Base-by-base conservation (phyloP, 2,888 invertebrate genomes). In the Tipula lateralis region DNA sequence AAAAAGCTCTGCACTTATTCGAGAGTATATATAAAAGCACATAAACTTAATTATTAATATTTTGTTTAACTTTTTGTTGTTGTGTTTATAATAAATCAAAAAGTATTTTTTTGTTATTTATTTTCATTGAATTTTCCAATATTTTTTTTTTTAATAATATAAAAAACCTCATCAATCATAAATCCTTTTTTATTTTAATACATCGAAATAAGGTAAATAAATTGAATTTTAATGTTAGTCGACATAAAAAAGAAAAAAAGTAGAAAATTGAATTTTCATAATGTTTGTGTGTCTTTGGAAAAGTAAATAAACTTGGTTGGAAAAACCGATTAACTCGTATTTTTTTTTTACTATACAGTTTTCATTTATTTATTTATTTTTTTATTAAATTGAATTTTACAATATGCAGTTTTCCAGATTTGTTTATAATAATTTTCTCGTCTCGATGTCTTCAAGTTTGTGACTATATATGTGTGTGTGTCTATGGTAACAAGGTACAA, bases 211-310 rank as follows among this genome's bases (percentile, higher is more conserved):
- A 66, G 66, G 66, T 66, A 66, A 66, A 66, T 66, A 66, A 66
- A 66, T 66, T 66, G 66, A 66, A 66, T 66, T 66, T 66, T 66
- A 66, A 66, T 66, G 66, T 66, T 66, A 66, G 66, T 19, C 24
- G 24, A 24, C 66, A 66, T n/a, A 66, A 24, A 66, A 66, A 66
- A 66, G 1, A 66, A 24, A 24, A 66, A 66, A 66, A 66, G 24
- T 66, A 66, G 66, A 66, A 66, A 66, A 66, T 66, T 66, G 66
- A 66, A 66, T 66, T 66, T 66, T 66, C 66, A 66, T 66, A 66
- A 66, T 66, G 66, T 66, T 66, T 66, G 66, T 24, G 66, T 66
- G 66, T 66, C 66, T 66, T 66, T 66, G 66, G 24, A 66, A 66
- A 66, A 66, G 66, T 66, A 66, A 66, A 66, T 66, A 66, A 66